Percentiles rank a stretch among this genome's conserved stretches.
Conservation (phyloP, 2,797 vertebrate species). For the Nannoperca australis region DNA sequence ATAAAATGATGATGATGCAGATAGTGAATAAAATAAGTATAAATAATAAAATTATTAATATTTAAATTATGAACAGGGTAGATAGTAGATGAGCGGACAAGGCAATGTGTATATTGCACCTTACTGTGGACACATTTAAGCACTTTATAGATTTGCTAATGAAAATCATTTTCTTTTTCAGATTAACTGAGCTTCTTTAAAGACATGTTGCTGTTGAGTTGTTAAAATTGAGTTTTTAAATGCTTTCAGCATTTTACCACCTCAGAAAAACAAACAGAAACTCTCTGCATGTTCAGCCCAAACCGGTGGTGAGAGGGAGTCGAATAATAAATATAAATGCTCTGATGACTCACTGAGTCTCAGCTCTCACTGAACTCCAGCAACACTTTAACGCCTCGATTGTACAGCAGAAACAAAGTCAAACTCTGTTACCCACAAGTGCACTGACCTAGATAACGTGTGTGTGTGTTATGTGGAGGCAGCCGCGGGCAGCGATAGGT, state of each 20-base stretch:
- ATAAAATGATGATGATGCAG: too few species aligned
- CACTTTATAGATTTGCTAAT: not conserved
- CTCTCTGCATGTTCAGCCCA: not conserved
- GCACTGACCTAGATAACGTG: slow-evolving; percentile 66
- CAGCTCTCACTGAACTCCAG: not conserved
- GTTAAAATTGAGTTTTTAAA: not conserved
- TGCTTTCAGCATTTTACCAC: not conserved
- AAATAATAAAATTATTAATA: too few species aligned
- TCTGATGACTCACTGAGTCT: not conserved
- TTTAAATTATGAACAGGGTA: too few species aligned
- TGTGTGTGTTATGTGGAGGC: slow-evolving; percentile 31
- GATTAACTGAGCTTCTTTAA: not conserved
- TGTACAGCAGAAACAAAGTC: slow-evolving; percentile 23
- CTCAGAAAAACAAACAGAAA: not conserved
- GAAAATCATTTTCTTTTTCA: not conserved
- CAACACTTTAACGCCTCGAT: not conserved
- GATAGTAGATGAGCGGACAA: not conserved
- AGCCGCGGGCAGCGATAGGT: slow-evolving; percentile 24
- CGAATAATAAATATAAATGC: not conserved
- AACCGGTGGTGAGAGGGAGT: not conserved
- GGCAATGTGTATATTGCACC: not conserved
- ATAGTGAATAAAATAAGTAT: too few species aligned
- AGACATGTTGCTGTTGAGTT: not conserved
- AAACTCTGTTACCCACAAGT: slow-evolving; percentile 24
- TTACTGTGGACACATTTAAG: not conserved